A percentile compares a stretch with the other conserved stretches of the same genome.
These are phyloP conservation scores for Drosophila arawakana DNA, from an alignment of 1,140 invertebrate genomes.

Conservation along the genomic window DNA sequence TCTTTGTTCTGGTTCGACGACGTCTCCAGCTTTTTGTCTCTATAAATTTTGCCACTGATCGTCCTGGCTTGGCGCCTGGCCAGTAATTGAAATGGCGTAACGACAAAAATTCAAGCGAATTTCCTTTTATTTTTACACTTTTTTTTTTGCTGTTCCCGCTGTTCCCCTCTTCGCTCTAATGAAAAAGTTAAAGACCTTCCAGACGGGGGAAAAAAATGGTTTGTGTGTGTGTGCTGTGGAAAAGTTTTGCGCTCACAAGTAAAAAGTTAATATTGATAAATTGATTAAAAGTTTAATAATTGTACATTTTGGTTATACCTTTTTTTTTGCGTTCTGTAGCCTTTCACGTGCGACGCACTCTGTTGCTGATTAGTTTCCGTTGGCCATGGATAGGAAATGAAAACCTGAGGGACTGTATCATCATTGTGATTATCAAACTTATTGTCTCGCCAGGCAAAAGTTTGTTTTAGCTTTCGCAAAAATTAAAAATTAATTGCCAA, in stretches of 20 bases:
- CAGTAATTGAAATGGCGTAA: slow-evolving; percentile 83
- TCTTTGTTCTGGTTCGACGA: slow-evolving; percentile 58
- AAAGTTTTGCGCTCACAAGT: slow-evolving; percentile 53
- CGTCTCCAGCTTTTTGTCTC: slow-evolving; percentile 66
- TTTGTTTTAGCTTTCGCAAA: slow-evolving; percentile 31
- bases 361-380: slow-evolving; percentile 47
- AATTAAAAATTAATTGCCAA: slow-evolving; percentile 68
- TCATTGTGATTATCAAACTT: slow-evolving; percentile 36
- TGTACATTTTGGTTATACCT: slow-evolving; percentile 53
- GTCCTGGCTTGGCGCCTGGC: slow-evolving; percentile 74
- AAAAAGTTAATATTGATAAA: slow-evolving; percentile 83
- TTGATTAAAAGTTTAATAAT: slow-evolving; percentile 83
- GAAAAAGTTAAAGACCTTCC: slow-evolving; percentile 70
- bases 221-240: background rate
- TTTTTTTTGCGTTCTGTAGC: background rate
- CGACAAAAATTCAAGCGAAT: slow-evolving; percentile 79
- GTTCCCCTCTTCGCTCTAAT: slow-evolving; percentile 45
- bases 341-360: slow-evolving; percentile 30
- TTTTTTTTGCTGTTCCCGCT: background rate
- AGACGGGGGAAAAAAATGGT: slow-evolving; percentile 4
- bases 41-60: slow-evolving; percentile 79
- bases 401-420: background rate
- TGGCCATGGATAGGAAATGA: background rate
- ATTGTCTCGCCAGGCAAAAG: slow-evolving; percentile 42
- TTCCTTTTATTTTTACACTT: slow-evolving; percentile 40